Evolutionary conservation across 2,888 invertebrate genomes (phyloP).

Genomic region (Nudaria mundana): DNA sequence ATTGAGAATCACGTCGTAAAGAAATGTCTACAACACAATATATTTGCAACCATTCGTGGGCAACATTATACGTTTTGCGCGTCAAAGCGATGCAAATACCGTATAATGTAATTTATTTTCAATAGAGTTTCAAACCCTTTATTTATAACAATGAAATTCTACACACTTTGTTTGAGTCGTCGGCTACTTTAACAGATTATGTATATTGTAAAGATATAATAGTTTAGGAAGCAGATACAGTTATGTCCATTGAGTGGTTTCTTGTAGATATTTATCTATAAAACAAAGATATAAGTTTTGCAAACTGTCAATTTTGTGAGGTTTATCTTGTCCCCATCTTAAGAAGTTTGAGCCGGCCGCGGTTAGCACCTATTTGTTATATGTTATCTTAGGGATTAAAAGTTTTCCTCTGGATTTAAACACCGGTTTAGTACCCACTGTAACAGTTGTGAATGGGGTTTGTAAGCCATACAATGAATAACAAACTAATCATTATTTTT

Average conservation of each 20-base stretch:
- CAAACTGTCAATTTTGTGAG: slow-evolving; percentile 50
- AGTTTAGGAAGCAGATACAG: slow-evolving; percentile 66
- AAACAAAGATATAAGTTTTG: slow-evolving; percentile 71
- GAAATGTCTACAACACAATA: slow-evolving; percentile 31
- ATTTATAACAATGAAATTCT: slow-evolving; percentile 53
- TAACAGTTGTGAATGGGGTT: slow-evolving; percentile 14
- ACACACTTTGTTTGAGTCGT: slow-evolving; percentile 66
- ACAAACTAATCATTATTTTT: slow-evolving; percentile 5
- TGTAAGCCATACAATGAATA: slow-evolving; percentile 12
- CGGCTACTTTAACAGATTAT: slow-evolving; percentile 79
- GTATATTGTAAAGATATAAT: slow-evolving; percentile 56
- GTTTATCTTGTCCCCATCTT: slow-evolving; percentile 37
- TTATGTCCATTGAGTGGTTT: slow-evolving; percentile 69
- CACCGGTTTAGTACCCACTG: slow-evolving; percentile 18
- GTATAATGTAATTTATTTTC: slow-evolving; percentile 62
- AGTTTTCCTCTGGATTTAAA: slow-evolving; percentile 17
- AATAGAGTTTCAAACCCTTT: slow-evolving; percentile 42
- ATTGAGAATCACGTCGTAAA: slow-evolving; percentile 30
- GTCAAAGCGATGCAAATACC: slow-evolving; percentile 57
- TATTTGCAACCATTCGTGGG: too few relatives aligned
- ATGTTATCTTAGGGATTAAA: slow-evolving; percentile 38
- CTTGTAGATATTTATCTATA: slow-evolving; percentile 69
- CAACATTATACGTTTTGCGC: too few relatives aligned
- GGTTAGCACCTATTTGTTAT: slow-evolving; percentile 45
- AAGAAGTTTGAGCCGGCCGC: slow-evolving; percentile 48